phyloP scores from a whole-genome alignment of 2,797 vertebrate genomes.

The Amniataba percoides region DNA sequence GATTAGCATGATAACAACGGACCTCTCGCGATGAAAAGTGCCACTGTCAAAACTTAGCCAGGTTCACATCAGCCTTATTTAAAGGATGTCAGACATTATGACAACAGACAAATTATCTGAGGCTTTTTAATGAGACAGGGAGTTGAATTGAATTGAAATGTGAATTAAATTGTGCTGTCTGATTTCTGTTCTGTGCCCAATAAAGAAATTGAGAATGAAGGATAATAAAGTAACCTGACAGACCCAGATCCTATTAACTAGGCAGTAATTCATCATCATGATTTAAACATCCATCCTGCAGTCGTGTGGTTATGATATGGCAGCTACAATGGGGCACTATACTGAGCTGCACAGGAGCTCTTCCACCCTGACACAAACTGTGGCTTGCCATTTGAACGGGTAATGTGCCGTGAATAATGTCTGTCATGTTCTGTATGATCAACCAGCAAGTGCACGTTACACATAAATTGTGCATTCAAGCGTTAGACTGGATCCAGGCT shows the following conservation, averaged over 20 bases:
- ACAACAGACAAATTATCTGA: conserved; percentile 45
- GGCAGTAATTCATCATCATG: conserved; percentile 56
- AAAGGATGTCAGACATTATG: conserved; percentile 45
- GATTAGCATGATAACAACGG: conserved; percentile 75
- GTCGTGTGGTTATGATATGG: conserved; percentile 21
- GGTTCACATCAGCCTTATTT: conserved; percentile 23
- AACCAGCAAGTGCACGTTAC: conserved; percentile 17
- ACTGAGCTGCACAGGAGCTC: background rate
- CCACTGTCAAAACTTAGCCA: conserved; percentile 35
- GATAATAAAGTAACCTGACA: conserved; percentile 56
- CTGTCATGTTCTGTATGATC: conserved; percentile 66
- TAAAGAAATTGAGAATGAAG: conserved; percentile 51
- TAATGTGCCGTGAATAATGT: conserved; percentile 59
- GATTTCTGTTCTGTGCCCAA: conserved; percentile 35
- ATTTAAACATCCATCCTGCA: conserved; percentile 58
- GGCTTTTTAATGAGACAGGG: conserved; percentile 50
- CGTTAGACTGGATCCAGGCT: conserved; percentile 28
- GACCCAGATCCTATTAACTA: conserved; percentile 48
- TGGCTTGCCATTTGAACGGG: conserved; percentile 30
- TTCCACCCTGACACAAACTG: conserved; percentile 8
- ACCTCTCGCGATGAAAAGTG: conserved; percentile 39
- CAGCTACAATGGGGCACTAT: conserved; percentile 15
- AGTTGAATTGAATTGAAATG: conserved; percentile 33
- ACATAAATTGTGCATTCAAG: conserved; percentile 44
- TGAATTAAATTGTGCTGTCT: conserved; percentile 32